Base-by-base conservation (phyloP, 2,797 vertebrate species). In the Acanthiza pusilla region DNA sequence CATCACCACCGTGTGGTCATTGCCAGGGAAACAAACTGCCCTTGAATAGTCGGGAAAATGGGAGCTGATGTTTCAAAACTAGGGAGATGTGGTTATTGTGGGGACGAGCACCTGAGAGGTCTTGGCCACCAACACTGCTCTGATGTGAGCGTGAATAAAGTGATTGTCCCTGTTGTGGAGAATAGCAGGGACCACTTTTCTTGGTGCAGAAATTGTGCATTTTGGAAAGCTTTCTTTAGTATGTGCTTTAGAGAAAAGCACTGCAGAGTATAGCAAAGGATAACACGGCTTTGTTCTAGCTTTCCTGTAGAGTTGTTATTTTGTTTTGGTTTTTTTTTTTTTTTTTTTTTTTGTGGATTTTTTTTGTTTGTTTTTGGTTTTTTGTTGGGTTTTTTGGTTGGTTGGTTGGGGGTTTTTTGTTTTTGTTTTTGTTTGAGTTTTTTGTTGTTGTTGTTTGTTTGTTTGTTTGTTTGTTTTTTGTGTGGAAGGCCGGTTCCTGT, bases 1-100 rank as follows among this genome's bases (percentile, higher is more conserved):
- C 54, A 92, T 82, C 81, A 58, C 96, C 97, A 96, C 92, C 96
- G 21, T 95, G 97, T 95, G 97, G 94, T 60, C 58, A 36, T 25
- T 75, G 14, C 17, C 40, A 14, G 87, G 48, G 93, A 86, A 82
- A 84, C 22, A 78, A 81, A 22, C 47, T 66, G 19, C 47, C 13
- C 5, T 10, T 27, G 65, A 42, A 30, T 0, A 19, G 9, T 2
- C 12, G 34, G 30, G 51, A 45, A 34, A 72, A n/a, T 1, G 5
- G 30, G 16, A 54, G 29, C 5, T 26, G 8, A 5, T 21, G 23
- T 34, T 82, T 55, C 36, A 70, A 68, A 91, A 54, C 29, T 13
- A 34, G 62, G 10, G 40, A 61, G 9, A 77, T 15, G 10, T 0
- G 2, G 10, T 83, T 80, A 6, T 30, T 60, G 32, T 38, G 30